Conservation (phyloP, 2,113 vertebrate species). For the Odontophorus gujanensis region DNA sequence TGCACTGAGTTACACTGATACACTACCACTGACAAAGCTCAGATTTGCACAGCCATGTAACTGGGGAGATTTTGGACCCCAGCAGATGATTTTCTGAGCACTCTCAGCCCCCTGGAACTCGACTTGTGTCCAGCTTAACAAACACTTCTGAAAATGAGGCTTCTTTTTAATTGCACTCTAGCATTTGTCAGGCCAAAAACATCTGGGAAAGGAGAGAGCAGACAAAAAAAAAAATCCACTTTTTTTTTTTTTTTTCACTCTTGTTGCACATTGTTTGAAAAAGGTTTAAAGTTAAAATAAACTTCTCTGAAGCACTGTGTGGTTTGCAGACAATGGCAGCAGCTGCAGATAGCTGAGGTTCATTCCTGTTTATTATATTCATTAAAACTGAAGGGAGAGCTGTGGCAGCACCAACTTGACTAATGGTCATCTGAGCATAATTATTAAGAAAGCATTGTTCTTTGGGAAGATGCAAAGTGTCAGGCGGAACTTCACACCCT, state of each 20-base stretch:
- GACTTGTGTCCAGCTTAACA: neutral
- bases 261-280: conserved; percentile 53
- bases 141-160: conserved; percentile 6
- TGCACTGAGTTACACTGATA: rapidly evolving
- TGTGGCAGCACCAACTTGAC: conserved; percentile 25
- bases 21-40: neutral
- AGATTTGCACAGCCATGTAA: neutral
- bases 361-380: conserved; percentile 66
- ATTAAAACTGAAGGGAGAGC: conserved; percentile 55
- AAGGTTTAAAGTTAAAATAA: conserved; percentile 68
- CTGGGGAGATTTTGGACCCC: neutral
- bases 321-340: conserved; percentile 55
- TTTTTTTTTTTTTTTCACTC: neutral
- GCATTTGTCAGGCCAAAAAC: conserved; percentile 10
- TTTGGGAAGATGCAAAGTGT: conserved; percentile 43
- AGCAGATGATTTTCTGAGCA: rapidly evolving
- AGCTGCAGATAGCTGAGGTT: conserved; percentile 62
- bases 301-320: neutral
- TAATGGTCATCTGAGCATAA: conserved; percentile 60
- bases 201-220: conserved; percentile 9
- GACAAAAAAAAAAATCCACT: conserved; percentile 18
- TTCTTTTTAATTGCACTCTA: conserved; percentile 17
- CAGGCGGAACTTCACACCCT: conserved; percentile 46
- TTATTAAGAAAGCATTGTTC: conserved; percentile 61
- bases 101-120: neutral